Conservation (phyloP, 1,140 invertebrate genomes). For the Calycopis cecrops region DNA sequence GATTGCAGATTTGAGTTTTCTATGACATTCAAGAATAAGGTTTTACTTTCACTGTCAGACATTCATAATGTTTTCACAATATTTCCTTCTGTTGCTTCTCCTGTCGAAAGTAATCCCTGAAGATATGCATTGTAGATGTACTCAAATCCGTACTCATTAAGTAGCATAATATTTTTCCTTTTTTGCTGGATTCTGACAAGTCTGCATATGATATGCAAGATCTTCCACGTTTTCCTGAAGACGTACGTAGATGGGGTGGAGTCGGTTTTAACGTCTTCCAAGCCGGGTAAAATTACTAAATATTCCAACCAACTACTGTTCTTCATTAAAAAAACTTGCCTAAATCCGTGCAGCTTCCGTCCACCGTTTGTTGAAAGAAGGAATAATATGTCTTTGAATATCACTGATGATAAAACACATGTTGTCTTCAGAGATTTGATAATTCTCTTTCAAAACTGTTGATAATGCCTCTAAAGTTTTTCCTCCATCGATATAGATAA, state of each 20-base stretch:
- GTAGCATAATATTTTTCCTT: slow-evolving; percentile 15
- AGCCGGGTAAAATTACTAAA: no score
- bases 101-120: slow-evolving; percentile 16
- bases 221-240: slow-evolving; percentile 7
- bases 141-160: slow-evolving; percentile 17
- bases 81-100: slow-evolving; percentile 13
- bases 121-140: slow-evolving; percentile 17
- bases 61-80: slow-evolving; percentile 11
- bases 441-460: no score
- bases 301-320: no score
- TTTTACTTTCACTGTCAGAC: slow-evolving; percentile 13
- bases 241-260: slow-evolving; percentile 5
- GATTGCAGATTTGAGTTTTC: slow-evolving; percentile 5
- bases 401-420: no score
- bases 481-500: no score
- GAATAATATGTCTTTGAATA: no score
- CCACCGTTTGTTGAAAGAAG: no score
- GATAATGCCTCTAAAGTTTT: no score
- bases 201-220: slow-evolving; percentile 15
- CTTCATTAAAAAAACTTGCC: no score
- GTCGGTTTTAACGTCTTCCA: neutral
- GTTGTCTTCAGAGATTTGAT: no score
- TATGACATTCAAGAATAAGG: slow-evolving; percentile 11
- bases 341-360: no score
- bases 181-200: slow-evolving; percentile 16